These are phyloP conservation scores for Prunella strophiata DNA, from an alignment of 2,797 vertebrate species.

Conservation along the genomic window DNA sequence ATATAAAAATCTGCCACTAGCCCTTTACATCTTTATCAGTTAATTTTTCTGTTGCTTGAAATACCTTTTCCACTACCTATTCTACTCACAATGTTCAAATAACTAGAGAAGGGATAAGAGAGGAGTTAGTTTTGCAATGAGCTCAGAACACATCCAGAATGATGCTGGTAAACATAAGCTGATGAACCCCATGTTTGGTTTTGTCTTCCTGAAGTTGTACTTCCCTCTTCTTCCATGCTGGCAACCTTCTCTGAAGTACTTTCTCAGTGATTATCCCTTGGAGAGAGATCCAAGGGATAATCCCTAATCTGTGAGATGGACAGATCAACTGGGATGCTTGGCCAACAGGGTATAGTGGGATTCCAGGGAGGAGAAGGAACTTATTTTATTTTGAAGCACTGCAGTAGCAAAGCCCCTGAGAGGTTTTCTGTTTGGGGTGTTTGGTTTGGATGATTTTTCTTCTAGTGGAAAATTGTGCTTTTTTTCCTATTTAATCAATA, in stretches of 20 bases:
- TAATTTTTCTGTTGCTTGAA: background rate
- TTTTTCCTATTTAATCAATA: slow-evolving; percentile 28
- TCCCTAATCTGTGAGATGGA: background rate
- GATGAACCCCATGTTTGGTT: background rate
- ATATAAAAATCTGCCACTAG: background rate
- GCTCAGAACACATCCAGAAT: background rate
- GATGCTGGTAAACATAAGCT: background rate
- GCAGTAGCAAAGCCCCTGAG: background rate
- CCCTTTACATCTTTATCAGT: background rate
- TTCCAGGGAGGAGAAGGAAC: background rate
- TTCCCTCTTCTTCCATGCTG: background rate
- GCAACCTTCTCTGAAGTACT: background rate
- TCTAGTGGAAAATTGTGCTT: background rate
- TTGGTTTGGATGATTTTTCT: background rate
- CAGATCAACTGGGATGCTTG: background rate
- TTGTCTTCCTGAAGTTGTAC: background rate
- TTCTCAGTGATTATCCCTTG: background rate
- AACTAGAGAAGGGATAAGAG: background rate
- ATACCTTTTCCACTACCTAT: background rate
- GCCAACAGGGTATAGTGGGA: background rate
- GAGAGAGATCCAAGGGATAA: background rate
- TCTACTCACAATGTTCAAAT: background rate
- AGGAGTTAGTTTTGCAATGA: background rate
- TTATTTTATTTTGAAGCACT: background rate
- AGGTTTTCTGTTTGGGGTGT: background rate